Conservation (phyloP, 2,797 vertebrate species). For the Sorex maritimensis region DNA sequence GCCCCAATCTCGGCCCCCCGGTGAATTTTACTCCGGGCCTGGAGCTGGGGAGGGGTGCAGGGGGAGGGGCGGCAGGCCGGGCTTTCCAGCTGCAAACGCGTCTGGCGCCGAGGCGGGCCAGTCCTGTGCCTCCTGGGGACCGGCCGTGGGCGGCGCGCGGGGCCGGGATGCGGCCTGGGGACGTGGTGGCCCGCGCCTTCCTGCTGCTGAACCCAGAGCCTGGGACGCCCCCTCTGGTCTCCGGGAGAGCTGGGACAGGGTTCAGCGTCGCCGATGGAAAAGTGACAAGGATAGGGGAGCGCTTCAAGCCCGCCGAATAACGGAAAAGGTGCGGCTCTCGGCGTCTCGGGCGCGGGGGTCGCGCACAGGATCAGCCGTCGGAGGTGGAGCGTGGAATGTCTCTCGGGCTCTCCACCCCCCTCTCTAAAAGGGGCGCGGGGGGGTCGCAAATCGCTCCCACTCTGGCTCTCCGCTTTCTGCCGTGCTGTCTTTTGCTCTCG, state of each 20-base stretch:
- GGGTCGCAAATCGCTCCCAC: too few species aligned
- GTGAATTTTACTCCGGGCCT: constrained; percentile 35
- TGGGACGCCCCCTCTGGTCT: constrained; percentile 5
- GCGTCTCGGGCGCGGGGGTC: neutral
- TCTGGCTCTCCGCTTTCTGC: neutral
- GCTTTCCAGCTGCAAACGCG: constrained; percentile 80
- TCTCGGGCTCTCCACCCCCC: neutral
- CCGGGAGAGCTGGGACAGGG: neutral
- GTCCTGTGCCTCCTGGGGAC: constrained; percentile 82
- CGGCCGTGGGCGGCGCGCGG: constrained; percentile 61
- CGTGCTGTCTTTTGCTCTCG: neutral
- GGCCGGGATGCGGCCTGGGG: neutral
- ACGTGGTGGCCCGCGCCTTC: constrained; percentile 64
- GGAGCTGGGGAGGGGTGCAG: constrained; percentile 16
- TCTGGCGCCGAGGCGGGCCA: constrained; percentile 84
- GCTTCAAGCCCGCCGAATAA: neutral
- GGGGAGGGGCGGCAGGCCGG: constrained; percentile 75
- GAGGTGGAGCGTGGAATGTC: neutral
- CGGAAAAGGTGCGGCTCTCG: constrained; percentile 59
- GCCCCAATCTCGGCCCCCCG: neutral
- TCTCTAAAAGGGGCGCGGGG: neutral
- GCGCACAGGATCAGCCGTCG: neutral
- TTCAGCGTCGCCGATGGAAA: constrained; percentile 18
- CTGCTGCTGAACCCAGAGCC: neutral
- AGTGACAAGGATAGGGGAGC: neutral